Evolutionary conservation across 92 coral and sea anemone genomes (phyloP).

Genomic region (Umimayanthus chanpuru): DNA sequence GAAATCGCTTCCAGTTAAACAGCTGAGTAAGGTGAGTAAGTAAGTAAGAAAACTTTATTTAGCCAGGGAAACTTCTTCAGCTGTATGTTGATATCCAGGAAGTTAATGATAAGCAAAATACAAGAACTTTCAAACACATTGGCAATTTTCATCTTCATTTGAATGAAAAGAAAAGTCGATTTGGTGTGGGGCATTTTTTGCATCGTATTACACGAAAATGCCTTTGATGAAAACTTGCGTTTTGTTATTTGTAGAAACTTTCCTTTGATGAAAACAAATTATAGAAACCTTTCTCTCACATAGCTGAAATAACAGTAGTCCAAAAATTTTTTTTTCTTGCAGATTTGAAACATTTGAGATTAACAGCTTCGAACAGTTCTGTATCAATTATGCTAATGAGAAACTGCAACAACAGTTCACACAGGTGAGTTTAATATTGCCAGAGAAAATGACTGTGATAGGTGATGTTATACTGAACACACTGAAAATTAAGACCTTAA

Average conservation of each 20-base stretch:
- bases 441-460: neutral
- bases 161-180: neutral
- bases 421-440: constrained; percentile 59
- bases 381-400: constrained; percentile 97
- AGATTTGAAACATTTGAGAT: constrained; percentile 97
- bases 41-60: too few species aligned
- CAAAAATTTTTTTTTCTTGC: constrained; percentile 7
- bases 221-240: neutral
- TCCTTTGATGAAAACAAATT: neutral
- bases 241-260: too few species aligned
- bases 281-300: too few species aligned
- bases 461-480: neutral
- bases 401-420: constrained; percentile 98
- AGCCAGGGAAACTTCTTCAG: too few species aligned
- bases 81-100: too few species aligned
- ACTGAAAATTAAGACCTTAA: neutral
- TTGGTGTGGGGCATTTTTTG: neutral
- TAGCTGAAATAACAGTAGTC: neutral
- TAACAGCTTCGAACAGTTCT: constrained; percentile 98
- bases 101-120: too few species aligned
- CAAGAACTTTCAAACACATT: neutral
- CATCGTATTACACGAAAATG: neutral
- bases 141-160: too few species aligned
- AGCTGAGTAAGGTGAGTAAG: neutral
- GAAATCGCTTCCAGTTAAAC: neutral